Conservation (phyloP, 1,140 invertebrate genomes). For the Trinorchestia longiramus region DNA sequence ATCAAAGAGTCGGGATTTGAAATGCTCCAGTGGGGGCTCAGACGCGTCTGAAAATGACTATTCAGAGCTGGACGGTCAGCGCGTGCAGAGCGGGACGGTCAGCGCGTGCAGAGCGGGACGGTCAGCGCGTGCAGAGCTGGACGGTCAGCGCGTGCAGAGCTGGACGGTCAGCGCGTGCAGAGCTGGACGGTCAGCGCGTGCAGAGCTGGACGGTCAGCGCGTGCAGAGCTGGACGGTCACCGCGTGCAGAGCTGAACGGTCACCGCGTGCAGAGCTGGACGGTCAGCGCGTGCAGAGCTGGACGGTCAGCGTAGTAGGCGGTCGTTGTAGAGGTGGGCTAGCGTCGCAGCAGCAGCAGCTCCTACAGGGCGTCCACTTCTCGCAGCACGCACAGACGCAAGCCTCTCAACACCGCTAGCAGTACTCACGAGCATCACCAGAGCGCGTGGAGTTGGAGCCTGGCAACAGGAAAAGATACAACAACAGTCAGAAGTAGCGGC, state of each 20-base stretch:
- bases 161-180: too few relatives aligned
- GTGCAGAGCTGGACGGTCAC: too few relatives aligned
- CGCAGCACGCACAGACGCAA: background rate
- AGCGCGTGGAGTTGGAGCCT: slow-evolving; percentile 11
- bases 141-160: too few relatives aligned
- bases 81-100: too few relatives aligned
- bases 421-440: background rate
- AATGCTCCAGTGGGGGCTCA: too few relatives aligned
- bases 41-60: too few relatives aligned
- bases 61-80: too few relatives aligned
- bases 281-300: background rate
- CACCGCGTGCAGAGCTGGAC: background rate
- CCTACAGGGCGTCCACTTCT: slow-evolving; percentile 1
- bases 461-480: background rate
- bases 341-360: background rate
- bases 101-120: too few relatives aligned
- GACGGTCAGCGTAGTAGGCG: background rate
- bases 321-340: background rate
- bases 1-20: too few relatives aligned
- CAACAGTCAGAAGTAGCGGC: background rate
- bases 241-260: background rate
- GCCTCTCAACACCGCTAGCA: background rate
- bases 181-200: too few relatives aligned
- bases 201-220: too few relatives aligned
- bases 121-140: too few relatives aligned